Percentiles rank a stretch among this genome's conserved stretches.
These are phyloP conservation scores for Cynaeus angustus DNA, from an alignment of 2,888 invertebrate species.

Conservation along the genomic window DNA sequence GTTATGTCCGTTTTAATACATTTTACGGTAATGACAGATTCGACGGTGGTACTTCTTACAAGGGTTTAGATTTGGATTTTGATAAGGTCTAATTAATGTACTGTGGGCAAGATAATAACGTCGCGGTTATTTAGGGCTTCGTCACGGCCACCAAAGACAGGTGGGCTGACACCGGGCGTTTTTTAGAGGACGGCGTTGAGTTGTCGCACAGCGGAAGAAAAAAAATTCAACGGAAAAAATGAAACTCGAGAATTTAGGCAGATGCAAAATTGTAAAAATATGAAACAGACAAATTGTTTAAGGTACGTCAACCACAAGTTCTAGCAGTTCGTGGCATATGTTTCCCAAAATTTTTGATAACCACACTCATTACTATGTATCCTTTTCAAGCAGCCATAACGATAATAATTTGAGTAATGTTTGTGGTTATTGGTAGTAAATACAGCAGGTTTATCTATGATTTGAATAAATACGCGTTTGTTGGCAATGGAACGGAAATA, in stretches of 20 bases:
- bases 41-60: constrained; percentile 39
- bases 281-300: no score
- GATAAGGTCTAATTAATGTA: constrained; percentile 63
- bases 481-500: constrained; percentile 63
- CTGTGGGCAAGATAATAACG: constrained; percentile 58
- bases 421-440: constrained; percentile 48
- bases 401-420: constrained; percentile 45
- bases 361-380: constrained; percentile 42
- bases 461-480: constrained; percentile 54
- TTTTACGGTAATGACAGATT: constrained; percentile 64
- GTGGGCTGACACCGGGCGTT: constrained; percentile 59
- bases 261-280: no score
- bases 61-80: constrained; percentile 57
- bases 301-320: no score
- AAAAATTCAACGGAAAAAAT: no score
- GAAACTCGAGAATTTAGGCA: no score
- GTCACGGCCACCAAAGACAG: constrained; percentile 59
- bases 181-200: constrained; percentile 29
- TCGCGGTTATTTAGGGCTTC: constrained; percentile 54
- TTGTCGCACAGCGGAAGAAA: no score
- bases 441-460: constrained; percentile 51
- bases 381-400: constrained; percentile 13
- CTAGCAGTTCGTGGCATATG: no score
- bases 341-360: neutral
- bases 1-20: constrained; percentile 27